A percentile compares a stretch with the other conserved stretches of the same genome.
phyloP scores from a whole-genome alignment of 2,797 vertebrate genomes.

The Danio choprae region DNA sequence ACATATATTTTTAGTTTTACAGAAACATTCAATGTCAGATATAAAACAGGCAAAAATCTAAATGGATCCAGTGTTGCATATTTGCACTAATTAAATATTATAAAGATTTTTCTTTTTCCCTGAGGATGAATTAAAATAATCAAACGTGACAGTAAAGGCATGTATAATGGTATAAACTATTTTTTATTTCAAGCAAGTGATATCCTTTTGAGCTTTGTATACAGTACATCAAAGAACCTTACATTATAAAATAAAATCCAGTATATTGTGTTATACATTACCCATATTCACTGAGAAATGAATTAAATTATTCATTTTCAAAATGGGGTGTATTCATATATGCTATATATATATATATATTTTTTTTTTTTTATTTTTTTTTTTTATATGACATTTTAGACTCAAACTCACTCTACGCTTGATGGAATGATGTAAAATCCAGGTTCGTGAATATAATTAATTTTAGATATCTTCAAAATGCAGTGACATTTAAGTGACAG shows the following conservation, averaged over 20 bases:
- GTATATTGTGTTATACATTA: no score
- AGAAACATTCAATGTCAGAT: not conserved
- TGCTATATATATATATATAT: no score
- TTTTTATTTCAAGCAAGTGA: not conserved
- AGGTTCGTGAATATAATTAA: not conserved
- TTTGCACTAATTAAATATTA: no score
- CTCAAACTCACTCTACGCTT: not conserved
- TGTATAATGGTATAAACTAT: not conserved
- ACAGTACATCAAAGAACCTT: not conserved
- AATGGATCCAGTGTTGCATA: not conserved
- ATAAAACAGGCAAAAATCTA: not conserved
- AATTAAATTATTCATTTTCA: no score
- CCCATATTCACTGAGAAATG: no score
- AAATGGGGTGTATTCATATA: no score
- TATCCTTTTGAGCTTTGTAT: not conserved
- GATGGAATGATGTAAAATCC: not conserved
- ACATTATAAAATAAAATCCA: no score
- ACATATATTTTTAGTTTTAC: not conserved
- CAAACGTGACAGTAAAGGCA: not conserved
- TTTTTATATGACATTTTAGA: not conserved
- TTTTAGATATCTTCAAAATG: not conserved
- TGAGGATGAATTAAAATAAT: not conserved
- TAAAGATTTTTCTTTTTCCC: not conserved
- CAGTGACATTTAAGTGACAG: constrained; percentile 9
- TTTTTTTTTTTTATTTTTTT: no score